Evolutionary conservation across 2,797 vertebrate genomes (phyloP), one percentile per base, ranked within the genome.

Genomic region (Anniella stebbinsi): DNA sequence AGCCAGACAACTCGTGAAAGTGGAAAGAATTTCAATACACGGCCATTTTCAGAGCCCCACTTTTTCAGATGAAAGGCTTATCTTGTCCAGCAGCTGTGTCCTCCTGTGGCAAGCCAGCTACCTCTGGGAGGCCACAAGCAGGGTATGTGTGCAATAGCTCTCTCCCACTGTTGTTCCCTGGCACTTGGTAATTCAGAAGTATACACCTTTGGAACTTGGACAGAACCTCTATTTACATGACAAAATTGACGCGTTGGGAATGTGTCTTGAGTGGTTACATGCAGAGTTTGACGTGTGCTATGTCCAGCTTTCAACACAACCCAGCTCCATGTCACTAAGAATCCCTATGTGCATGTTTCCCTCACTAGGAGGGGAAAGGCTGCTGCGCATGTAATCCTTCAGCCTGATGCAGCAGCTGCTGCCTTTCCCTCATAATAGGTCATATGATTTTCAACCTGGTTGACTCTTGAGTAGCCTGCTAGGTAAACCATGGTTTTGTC

Each of bases 11-110:
- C 63, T 93, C 78, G 88, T 41, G 36, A 88, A 76, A 38, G 84
- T 63, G 41, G 91, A 92, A 38, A 21, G 83, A 87, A 91, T 91
- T 36, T 93, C 92, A 51, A 69, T 80, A 91, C 75, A 89, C 90
- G 41, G 70, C 57, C 87, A 5, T 88, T 82, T 73, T 38, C 25
- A 41, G 23, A 38, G n/a, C 63, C 28, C 41, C 10, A 28, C 57
- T 45, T 2, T 0, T 18, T 48, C 12, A 69, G 13, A 48, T 63
- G 21, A 84, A 83, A 83, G 63, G 8, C 13, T 17, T 33, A 18
- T 69, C 63, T 84, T 45, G 38, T 84, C 60, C 60, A 67, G 54
- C 36, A 66, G 41, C 36, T 66, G 11, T 82, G 41, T 82, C 60
- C 38, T 3, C 12, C 76, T 4, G 10, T 77, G 25, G 38, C 36